Percentiles rank a stretch among this genome's conserved stretches.
These are phyloP conservation scores for Criorhina ranunculi DNA, from an alignment of 2,888 invertebrate species.

Conservation along the genomic window DNA sequence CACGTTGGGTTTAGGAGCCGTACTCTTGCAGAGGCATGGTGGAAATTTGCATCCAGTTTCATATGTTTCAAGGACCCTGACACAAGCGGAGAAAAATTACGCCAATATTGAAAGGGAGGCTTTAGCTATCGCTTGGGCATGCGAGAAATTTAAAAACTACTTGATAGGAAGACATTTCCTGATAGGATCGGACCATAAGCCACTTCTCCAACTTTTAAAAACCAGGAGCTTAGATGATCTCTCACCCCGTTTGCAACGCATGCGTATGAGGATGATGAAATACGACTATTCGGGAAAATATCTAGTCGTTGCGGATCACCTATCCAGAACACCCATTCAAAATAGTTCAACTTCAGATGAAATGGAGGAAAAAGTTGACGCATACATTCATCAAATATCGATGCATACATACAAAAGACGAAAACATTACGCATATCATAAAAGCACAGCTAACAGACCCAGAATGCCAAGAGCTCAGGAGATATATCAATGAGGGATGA, in stretches of 20 bases:
- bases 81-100: not conserved
- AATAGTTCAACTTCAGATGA: slow-evolving; percentile 24
- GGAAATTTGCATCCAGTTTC: not conserved
- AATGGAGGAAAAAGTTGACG: slow-evolving; percentile 13
- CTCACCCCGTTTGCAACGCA: no score
- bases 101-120: not conserved
- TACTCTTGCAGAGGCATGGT: not conserved
- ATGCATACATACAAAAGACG: slow-evolving; percentile 18
- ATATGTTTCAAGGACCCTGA: not conserved
- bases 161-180: slow-evolving; percentile 9
- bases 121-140: slow-evolving; percentile 2
- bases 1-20: not conserved
- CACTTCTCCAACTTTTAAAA: slow-evolving; percentile 13
- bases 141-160: not conserved
- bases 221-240: no score
- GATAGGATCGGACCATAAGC: slow-evolving; percentile 23
- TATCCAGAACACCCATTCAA: slow-evolving; percentile 27
- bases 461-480: not conserved
- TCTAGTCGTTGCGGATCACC: no score
- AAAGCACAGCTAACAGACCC: not conserved
- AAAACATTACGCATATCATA: slow-evolving; percentile 14
- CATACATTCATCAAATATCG: slow-evolving; percentile 14
- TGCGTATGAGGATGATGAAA: no score
- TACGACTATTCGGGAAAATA: no score
- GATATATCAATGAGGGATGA: not conserved